These are phyloP conservation scores for Actinia tenebrosa DNA, from an alignment of 64 coral and sea anemone species.

Conservation along the genomic window DNA sequence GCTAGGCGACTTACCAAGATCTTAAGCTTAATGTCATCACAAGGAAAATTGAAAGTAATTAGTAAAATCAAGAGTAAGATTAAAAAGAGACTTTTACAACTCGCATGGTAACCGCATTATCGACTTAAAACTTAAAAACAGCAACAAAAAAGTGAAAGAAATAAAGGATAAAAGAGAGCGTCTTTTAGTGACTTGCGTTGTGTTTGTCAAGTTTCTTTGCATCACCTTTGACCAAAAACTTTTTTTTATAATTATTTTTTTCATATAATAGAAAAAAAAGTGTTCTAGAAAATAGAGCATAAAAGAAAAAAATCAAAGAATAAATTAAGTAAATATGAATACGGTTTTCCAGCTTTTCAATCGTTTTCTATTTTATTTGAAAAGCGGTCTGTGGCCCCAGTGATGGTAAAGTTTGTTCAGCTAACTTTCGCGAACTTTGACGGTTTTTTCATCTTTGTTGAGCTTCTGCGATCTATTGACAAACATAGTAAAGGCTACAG, in stretches of 20 bases:
- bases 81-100: background rate
- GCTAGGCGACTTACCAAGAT: background rate
- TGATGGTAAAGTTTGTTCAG: background rate
- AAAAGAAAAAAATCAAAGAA: background rate
- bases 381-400: background rate
- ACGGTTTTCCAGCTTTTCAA: too few species aligned
- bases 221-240: background rate
- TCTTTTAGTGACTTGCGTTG: background rate
- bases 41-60: slow-evolving; percentile 14
- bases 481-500: too few species aligned
- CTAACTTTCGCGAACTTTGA: background rate
- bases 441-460: background rate
- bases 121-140: background rate
- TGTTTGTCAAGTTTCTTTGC: background rate
- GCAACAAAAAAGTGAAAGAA: background rate
- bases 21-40: slow-evolving; percentile 9
- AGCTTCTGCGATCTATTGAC: too few species aligned
- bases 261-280: background rate
- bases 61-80: background rate
- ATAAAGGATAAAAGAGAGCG: background rate
- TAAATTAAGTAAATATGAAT: background rate
- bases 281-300: background rate
- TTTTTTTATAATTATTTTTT: background rate
- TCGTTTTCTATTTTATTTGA: background rate
- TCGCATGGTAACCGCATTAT: background rate